Evolutionary conservation across 2,113 vertebrate species (phyloP).

Genomic region (Calyptommatus sinebrachiatus): DNA sequence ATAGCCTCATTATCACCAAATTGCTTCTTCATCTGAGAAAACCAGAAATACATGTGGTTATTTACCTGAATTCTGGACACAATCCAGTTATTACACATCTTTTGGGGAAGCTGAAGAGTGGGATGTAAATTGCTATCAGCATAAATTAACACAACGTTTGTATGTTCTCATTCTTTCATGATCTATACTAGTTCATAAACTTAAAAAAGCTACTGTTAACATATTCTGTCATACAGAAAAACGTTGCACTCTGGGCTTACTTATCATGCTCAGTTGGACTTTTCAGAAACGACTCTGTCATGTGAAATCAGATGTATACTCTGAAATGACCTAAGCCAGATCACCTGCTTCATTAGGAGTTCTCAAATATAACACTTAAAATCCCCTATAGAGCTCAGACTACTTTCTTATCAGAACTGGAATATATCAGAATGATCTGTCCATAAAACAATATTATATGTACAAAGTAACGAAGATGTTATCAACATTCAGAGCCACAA

Average conservation of each 20-base stretch:
- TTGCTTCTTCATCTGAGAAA: slow-evolving; percentile 93
- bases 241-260: not conserved
- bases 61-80: slow-evolving; percentile 11
- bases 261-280: not conserved
- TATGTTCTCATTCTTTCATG: not conserved
- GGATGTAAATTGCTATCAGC: not conserved
- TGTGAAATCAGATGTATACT: not conserved
- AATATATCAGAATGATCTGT: not conserved
- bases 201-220: not conserved
- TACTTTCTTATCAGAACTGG: not conserved
- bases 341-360: too few relatives aligned
- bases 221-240: not conserved
- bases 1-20: slow-evolving; percentile 91
- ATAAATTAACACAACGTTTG: not conserved
- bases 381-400: not conserved
- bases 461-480: not conserved
- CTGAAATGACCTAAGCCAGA: not conserved
- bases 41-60: slow-evolving; percentile 38
- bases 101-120: too few relatives aligned
- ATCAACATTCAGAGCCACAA: not conserved
- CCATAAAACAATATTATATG: not conserved
- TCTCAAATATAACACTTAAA: too few relatives aligned
- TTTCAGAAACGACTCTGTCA: not conserved
- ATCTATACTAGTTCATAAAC: not conserved
- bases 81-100: not conserved